Evolutionary conservation across 2,888 invertebrate genomes (phyloP), one percentile per base, ranked within the genome.

Genomic region (Melieria omissa): DNA sequence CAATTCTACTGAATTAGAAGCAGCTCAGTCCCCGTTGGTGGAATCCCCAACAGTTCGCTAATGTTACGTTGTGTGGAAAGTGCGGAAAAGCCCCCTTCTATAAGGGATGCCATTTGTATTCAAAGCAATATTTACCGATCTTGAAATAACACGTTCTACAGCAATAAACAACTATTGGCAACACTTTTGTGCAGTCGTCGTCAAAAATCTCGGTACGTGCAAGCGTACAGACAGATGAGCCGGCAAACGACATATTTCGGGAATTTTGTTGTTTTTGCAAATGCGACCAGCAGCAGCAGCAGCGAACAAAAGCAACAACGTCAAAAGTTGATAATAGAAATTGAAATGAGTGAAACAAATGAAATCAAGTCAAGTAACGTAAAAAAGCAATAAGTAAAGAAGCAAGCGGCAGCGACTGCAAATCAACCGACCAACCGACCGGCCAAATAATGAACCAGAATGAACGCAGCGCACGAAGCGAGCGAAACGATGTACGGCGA

Each of bases 321-420:
- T 47, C 45, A n/a, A 14, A n/a, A 12, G 52, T 52, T 14, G 52
- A 52, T 52, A 52, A 52, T 63, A 42, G 62, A 63, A 63, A 63
- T 45, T 46, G 45, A 63, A 62, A 29, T 1, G 44, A 62, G 12
- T 14, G 62, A 62, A 46, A 45, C 9, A 14, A 62, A 62, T 57
- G 14, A 12, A 57, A 49, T 10, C 29, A 29, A 29, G 29, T 29
- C 29, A 29, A 29, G 29, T 29, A 29, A 29, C 29, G 29, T 29
- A 29, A 29, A 29, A 29, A 29, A 29, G 29, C 29, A 29, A 29
- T 29, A 29, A 29, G 29, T 29, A 29, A 29, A 1, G 29, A 29
- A 52, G n/a, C 14, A 52, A 52, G n/a, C n/a, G 14, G 52, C 52
- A 52, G 52, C 52, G 52, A 14, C 8, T 14, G 10, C 5, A 52